These are phyloP conservation scores for Microtus obscurus DNA, from an alignment of 2,797 vertebrate species.

Conservation along the genomic window DNA sequence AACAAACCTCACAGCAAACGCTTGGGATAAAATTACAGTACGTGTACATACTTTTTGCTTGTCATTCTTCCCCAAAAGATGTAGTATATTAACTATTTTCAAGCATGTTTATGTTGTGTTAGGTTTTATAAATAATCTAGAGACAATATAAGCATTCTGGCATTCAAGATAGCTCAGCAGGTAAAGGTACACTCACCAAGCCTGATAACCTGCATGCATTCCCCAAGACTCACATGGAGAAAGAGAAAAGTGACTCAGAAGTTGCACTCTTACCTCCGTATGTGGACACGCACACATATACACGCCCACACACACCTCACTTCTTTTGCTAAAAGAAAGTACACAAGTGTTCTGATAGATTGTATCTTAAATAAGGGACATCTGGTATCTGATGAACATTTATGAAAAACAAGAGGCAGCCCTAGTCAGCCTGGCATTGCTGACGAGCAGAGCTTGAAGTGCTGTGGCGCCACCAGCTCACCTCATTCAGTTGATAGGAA, in stretches of 20 bases:
- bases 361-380: neutral
- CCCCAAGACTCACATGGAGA: neutral
- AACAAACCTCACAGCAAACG: neutral
- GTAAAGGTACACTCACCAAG: neutral
- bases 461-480: neutral
- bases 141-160: neutral
- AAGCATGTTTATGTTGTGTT: neutral
- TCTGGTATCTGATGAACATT: neutral
- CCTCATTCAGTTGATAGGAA: conserved; percentile 9
- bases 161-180: neutral
- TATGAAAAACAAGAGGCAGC: neutral
- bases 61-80: neutral
- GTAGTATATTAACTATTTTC: neutral
- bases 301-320: neutral
- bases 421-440: neutral
- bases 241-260: neutral
- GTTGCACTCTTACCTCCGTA: neutral
- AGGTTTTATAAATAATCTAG: neutral
- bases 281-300: too few relatives aligned
- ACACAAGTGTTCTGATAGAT: neutral
- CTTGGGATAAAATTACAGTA: neutral
- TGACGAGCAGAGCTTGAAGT: neutral
- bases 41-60: neutral
- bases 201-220: neutral
- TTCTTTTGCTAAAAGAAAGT: neutral